These are phyloP conservation scores for Trididemnum clinides DNA, from an alignment of 23 tunicate species.

Conservation along the genomic window DNA sequence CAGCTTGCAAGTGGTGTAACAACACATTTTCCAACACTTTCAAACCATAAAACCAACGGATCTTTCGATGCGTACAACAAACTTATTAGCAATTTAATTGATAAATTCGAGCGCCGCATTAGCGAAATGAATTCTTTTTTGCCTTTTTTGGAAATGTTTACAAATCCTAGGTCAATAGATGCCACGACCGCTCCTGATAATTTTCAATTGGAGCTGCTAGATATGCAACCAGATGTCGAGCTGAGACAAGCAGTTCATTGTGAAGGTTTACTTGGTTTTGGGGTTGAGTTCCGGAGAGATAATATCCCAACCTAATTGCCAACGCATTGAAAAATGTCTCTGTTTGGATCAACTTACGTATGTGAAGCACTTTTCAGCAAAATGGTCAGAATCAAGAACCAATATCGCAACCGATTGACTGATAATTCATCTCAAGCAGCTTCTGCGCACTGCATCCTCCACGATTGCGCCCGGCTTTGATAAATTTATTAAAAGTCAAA, in stretches of 20 bases:
- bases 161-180: slow-evolving; percentile 37
- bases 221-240: slow-evolving; percentile 64
- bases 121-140: slow-evolving; percentile 23
- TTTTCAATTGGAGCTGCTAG: slow-evolving; percentile 61
- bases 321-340: slow-evolving; percentile 50
- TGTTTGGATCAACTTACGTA: slow-evolving; percentile 66
- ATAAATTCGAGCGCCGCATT: slow-evolving; percentile 23
- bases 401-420: slow-evolving; percentile 52
- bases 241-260: slow-evolving; percentile 51
- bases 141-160: slow-evolving; percentile 45
- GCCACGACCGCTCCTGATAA: slow-evolving; percentile 48
- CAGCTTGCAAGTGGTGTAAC: slow-evolving; percentile 70
- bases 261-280: slow-evolving; percentile 50
- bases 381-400: slow-evolving; percentile 62
- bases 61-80: slow-evolving; percentile 31
- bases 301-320: slow-evolving; percentile 52
- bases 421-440: slow-evolving; percentile 61
- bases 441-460: slow-evolving; percentile 42
- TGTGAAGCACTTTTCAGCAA: slow-evolving; percentile 70
- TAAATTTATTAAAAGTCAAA: slow-evolving; percentile 26
- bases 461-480: slow-evolving; percentile 35
- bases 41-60: slow-evolving; percentile 42
- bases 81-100: slow-evolving; percentile 37
- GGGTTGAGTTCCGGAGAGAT: slow-evolving; percentile 59
- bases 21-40: slow-evolving; percentile 58